Base-by-base conservation (phyloP, 1,140 invertebrate species). In the Lepidurus apus region DNA sequence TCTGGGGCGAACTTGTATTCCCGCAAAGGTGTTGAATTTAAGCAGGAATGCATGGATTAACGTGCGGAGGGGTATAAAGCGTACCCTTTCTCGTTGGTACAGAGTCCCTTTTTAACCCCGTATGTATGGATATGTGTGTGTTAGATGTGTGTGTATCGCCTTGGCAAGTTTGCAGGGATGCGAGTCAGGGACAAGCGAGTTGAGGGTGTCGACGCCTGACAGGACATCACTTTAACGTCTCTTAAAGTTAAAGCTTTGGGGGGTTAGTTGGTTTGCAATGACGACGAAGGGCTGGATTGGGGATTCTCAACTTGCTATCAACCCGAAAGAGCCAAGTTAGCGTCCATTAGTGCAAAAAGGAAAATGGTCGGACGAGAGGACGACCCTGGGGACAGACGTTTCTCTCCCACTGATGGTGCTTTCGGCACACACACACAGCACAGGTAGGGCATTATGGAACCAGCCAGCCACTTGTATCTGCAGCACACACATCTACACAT, bases 261-360 rank as follows among this genome's bases (percentile, higher is more conserved):
- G 53, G 53, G 53, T 65, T 65, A 65, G 53, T 65, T 65, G 53
- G 53, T 65, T 65, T 65, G 53, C 53, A 65, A 65, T n/a, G 53
- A 65, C 53, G 53, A 65, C 53, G 53, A 65, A 65, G 21, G 53
- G 53, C 5, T 65, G 53, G 53, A 65, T 65, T 65, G 53, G 53
- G 53, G 53, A 65, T 65, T 65, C 53, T 65, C 53, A 65, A 65
- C 53, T 65, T 65, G 53, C 53, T 65, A 65, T 65, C 53, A 21
- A 34, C 53, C 53, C 53, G 53, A 65, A 65, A 65, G 53, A 65
- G 53, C 53, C 53, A 65, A 65, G 53, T 65, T 65, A 65, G 53
- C 53, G 53, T 65, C 53, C 53, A 65, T 65, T 65, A 65, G 53
- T 21, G 53, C 53, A 65, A 65, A 65, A 65, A 65, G 53, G 53